Percentiles rank a stretch among this genome's conserved stretches.
These are phyloP conservation scores for Graptemys geographica DNA, from an alignment of 2,797 vertebrate species.

Conservation along the genomic window DNA sequence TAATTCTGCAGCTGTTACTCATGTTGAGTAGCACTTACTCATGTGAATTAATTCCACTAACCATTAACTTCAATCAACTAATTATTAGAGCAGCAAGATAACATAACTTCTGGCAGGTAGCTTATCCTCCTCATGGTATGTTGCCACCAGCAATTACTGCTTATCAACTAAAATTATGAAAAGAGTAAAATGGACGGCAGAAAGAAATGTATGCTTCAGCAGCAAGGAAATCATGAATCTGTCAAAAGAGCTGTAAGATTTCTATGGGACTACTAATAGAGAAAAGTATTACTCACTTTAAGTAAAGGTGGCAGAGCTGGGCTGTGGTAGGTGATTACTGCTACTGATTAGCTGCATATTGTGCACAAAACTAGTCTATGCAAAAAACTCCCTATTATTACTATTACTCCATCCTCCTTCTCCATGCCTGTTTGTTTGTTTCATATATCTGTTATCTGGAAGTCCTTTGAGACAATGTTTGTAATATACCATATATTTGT, in stretches of 20 bases:
- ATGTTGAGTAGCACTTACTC: background rate
- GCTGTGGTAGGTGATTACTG: background rate
- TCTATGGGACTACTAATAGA: background rate
- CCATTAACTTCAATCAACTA: constrained; percentile 7
- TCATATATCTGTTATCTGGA: background rate
- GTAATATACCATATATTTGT: background rate
- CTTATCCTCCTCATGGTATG: background rate
- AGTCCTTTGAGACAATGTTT: background rate
- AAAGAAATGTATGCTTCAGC: constrained; percentile 23
- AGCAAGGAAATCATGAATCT: constrained; percentile 10
- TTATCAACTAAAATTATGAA: background rate
- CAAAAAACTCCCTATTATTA: background rate
- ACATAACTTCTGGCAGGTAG: background rate
- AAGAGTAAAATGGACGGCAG: constrained; percentile 16
- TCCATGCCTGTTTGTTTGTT: background rate
- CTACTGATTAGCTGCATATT: background rate
- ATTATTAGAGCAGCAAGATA: background rate
- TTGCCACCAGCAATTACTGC: background rate
- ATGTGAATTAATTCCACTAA: background rate
- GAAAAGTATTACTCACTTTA: rapidly evolving
- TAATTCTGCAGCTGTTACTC: constrained; percentile 6
- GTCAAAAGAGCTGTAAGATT: background rate
- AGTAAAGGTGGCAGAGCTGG: background rate
- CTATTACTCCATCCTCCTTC: background rate
- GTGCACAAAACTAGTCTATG: background rate